phyloP scores from a whole-genome alignment of 2,113 vertebrate species.

The Zosterops borbonicus region DNA sequence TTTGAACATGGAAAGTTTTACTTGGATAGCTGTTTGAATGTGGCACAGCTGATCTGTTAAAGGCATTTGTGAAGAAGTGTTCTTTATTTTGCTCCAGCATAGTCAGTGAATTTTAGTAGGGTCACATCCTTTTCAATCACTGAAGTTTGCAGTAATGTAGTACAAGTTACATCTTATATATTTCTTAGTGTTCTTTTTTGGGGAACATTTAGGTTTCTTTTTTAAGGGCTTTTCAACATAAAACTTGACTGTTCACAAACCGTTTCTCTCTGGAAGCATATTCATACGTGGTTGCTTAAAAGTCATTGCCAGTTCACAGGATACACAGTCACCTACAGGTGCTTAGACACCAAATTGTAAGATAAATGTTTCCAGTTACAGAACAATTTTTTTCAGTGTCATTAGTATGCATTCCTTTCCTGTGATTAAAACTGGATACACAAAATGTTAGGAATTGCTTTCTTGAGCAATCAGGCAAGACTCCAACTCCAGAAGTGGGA shows the following conservation, averaged over 20 bases:
- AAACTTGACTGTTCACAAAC: not conserved
- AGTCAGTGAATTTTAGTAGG: not conserved
- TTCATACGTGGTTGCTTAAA: not conserved
- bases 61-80: not conserved
- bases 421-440: not conserved
- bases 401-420: not conserved
- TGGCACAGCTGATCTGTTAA: not conserved
- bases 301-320: not conserved
- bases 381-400: not conserved
- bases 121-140: not conserved
- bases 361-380: not conserved
- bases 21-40: not conserved
- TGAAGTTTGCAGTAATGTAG: not conserved
- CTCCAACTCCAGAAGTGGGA: not conserved
- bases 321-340: accelerated
- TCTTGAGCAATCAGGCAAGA: not conserved
- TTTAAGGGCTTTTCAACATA: not conserved
- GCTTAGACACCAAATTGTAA: not conserved
- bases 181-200: not conserved
- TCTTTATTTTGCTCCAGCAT: not conserved
- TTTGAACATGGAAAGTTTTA: not conserved
- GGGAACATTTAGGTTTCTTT: not conserved
- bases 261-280: not conserved
- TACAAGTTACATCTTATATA: not conserved
- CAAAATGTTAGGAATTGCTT: not conserved